phyloP scores from a whole-genome alignment of 2,888 invertebrate species.

The Tipula confusa region DNA sequence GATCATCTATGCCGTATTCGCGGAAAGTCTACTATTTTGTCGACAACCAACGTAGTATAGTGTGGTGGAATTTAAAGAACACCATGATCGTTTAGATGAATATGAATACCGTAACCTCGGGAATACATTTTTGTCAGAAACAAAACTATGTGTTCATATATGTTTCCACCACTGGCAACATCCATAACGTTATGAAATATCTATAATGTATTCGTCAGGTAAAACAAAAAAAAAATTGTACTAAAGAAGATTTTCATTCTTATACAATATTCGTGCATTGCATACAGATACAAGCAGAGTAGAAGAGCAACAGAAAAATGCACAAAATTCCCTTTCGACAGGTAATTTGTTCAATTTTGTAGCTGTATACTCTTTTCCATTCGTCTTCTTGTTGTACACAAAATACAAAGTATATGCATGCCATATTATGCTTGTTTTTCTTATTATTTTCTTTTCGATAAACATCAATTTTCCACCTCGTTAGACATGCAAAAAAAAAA shows the following conservation, averaged over 20 bases:
- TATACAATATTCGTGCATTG: background rate
- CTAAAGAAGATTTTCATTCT: background rate
- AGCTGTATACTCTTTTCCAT: background rate
- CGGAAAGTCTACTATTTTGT: no score
- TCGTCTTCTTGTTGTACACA: background rate
- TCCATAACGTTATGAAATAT: background rate
- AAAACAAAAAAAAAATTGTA: background rate
- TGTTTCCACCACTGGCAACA: background rate
- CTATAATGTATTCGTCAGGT: background rate
- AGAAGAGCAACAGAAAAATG: background rate
- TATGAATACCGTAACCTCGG: no score
- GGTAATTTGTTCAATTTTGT: constrained; percentile 12
- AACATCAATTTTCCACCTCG: constrained; percentile 25
- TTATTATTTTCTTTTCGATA: constrained; percentile 25
- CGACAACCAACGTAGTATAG: no score
- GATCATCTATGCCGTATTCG: no score
- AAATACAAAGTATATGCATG: background rate
- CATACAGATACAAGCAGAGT: background rate
- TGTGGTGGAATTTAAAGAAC: no score
- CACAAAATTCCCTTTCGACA: constrained; percentile 16
- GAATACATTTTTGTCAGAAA: background rate
- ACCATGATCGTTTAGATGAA: no score
- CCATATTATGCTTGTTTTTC: background rate
- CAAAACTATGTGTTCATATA: background rate
- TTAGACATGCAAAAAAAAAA: constrained; percentile 12